A percentile compares a stretch with the other conserved stretches of the same genome.
phyloP scores from a whole-genome alignment of 2,888 invertebrate genomes.

The Ormyrus thymus region DNA sequence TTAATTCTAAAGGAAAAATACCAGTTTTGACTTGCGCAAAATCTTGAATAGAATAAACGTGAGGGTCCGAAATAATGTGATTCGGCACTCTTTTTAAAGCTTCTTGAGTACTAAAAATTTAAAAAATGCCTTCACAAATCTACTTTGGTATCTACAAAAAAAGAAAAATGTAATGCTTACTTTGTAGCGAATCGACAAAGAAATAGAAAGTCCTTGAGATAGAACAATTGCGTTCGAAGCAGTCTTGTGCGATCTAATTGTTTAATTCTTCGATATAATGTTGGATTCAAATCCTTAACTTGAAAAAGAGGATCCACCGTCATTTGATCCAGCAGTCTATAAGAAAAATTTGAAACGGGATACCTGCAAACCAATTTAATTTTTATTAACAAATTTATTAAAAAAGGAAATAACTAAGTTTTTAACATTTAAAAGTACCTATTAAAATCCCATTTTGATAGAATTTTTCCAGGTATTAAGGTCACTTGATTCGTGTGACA shows the following conservation, averaged over 20 bases:
- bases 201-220: conserved; percentile 83
- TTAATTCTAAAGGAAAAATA: conserved; percentile 78
- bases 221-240: conserved; percentile 81
- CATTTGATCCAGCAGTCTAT: conserved; percentile 85
- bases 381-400: not conserved
- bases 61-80: conserved; percentile 80
- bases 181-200: conserved; percentile 82
- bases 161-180: conserved; percentile 73
- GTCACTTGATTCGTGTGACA: conserved; percentile 88
- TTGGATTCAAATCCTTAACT: conserved; percentile 82
- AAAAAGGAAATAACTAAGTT: conserved; percentile 4
- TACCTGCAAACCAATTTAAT: conserved; percentile 77
- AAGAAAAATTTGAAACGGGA: conserved; percentile 89
- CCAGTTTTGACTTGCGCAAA: conserved; percentile 81
- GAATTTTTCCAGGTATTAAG: conserved; percentile 82
- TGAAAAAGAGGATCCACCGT: conserved; percentile 86
- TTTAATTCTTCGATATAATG: conserved; percentile 80
- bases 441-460: conserved; percentile 81
- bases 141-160: not conserved
- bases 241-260: conserved; percentile 79
- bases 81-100: conserved; percentile 78
- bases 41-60: conserved; percentile 85
- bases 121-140: not conserved
- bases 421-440: conserved; percentile 71
- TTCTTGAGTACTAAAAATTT: conserved; percentile 76